Evolutionary conservation across 2,888 invertebrate genomes (phyloP).

Genomic region (Cordilura impudica): DNA sequence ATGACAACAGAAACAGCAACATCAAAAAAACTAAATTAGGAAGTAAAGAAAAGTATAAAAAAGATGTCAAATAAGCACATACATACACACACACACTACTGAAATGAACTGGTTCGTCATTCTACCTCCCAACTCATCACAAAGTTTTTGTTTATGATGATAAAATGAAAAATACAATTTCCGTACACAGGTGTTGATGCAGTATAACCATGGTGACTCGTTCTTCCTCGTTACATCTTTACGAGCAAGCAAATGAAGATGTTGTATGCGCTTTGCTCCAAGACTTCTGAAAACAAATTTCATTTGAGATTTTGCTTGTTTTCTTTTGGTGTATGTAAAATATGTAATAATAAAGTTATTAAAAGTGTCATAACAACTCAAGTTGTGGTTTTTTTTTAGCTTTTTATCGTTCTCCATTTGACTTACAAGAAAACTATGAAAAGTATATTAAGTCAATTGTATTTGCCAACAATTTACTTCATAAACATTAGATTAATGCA

Average conservation of each 20-base stretch:
- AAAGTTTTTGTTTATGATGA: constrained; percentile 31
- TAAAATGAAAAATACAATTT: constrained; percentile 19
- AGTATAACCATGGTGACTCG: neutral
- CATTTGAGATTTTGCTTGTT: constrained; percentile 41
- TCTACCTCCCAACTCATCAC: constrained; percentile 20
- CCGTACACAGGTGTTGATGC: constrained; percentile 29
- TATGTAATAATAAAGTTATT: constrained; percentile 77
- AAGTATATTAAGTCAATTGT: constrained; percentile 42
- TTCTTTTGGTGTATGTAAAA: constrained; percentile 66
- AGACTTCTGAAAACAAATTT: constrained; percentile 48
- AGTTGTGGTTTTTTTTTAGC: constrained; percentile 57
- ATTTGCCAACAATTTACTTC: constrained; percentile 19
- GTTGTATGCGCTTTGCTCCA: constrained; percentile 5
- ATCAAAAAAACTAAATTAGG: constrained; percentile 7
- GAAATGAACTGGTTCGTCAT: constrained; percentile 46
- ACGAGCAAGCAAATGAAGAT: neutral
- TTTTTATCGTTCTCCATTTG: constrained; percentile 39
- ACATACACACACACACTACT: neutral
- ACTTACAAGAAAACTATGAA: constrained; percentile 42
- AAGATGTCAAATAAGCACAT: constrained; percentile 40
- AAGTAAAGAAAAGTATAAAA: constrained; percentile 29
- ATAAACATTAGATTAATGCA: constrained; percentile 18
- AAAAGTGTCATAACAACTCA: constrained; percentile 77
- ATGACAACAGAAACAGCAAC: constrained; percentile 28
- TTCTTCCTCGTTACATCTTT: neutral